These are phyloP conservation scores for Muntiacus reevesi DNA, from an alignment of 2,113 vertebrate genomes.

Conservation along the genomic window DNA sequence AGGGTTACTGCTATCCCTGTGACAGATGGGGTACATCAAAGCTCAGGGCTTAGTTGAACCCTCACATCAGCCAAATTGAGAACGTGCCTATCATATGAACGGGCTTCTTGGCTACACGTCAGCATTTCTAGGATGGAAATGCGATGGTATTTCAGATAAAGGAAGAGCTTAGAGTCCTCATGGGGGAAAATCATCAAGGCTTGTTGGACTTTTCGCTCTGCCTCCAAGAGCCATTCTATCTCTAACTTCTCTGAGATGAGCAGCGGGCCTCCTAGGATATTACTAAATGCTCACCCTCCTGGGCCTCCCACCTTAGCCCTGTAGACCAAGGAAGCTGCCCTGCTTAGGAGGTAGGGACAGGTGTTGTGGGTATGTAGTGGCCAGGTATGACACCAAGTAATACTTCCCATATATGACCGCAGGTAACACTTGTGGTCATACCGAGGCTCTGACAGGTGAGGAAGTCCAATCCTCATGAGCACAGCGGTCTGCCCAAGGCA, in stretches of 20 bases:
- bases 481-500: background rate
- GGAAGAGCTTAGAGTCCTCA: background rate
- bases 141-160: conserved; percentile 44
- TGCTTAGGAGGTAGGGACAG: background rate
- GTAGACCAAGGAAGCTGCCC: background rate
- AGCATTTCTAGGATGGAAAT: conserved; percentile 26
- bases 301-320: background rate
- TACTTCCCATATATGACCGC: background rate
- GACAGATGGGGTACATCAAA: conserved; percentile 47
- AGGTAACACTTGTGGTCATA: background rate
- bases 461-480: background rate
- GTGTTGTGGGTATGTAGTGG: accelerated
- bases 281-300: background rate
- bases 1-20: background rate
- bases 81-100: background rate
- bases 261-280: background rate
- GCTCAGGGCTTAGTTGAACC: background rate
- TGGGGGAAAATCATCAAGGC: background rate
- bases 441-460: background rate
- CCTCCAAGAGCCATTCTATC: background rate
- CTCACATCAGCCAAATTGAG: conserved; percentile 46
- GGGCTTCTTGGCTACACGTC: background rate
- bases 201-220: background rate
- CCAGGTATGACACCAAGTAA: background rate
- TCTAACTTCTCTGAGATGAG: background rate